Base-by-base conservation (phyloP, 37 sponge, comb jelly and placozoan species). In the Amphimedon queenslandica region DNA sequence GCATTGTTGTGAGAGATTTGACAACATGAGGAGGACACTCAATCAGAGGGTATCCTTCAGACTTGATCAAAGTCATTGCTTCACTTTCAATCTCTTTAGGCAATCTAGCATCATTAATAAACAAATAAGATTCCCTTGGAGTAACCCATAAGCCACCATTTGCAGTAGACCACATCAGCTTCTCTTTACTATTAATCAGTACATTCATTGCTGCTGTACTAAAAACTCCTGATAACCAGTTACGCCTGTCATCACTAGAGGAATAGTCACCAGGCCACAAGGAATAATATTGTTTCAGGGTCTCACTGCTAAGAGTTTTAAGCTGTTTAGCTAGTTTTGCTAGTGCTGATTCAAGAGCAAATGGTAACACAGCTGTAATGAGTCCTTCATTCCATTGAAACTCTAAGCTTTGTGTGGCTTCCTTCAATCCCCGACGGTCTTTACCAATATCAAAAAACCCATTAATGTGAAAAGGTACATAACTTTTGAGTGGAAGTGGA, bases 361-460 rank as follows among this genome's bases (percentile, higher is more conserved):
- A 24, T 31, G 33, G 41, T 31, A 90, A 69, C 2, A 81, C 75
- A 58, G 66, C 75, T 29, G 32, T n/a, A 4, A 78, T 38, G 21
- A 90, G 58, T 13, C 57, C 42, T 42, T 43, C 31, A 38, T 90
- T 90, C 90, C 90, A 90, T 1, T 70, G 37, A 5, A 40, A 65
- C 24, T 47, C 70, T 13, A 63, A 57, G 2, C 32, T 60, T 33
- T 71, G 58, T 31, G 71, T 66, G 28, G 70, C 18, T 23, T 71
- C 39, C 24, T 63, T 69, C 1, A 87, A 25, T 21, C 63, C 70
- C 25, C 71, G 51, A n/a, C 87, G 61, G 55, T 87, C 87, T 21
- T 71, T 80, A 18, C 81, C 57, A 18, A 87, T 40, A 41, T 77
- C 77, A 77, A 87, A 87, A 64, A 38, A 80, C 1, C 87, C 87